These are phyloP conservation scores for Euclidia mi DNA, from an alignment of 2,888 invertebrate species.

Conservation along the genomic window DNA sequence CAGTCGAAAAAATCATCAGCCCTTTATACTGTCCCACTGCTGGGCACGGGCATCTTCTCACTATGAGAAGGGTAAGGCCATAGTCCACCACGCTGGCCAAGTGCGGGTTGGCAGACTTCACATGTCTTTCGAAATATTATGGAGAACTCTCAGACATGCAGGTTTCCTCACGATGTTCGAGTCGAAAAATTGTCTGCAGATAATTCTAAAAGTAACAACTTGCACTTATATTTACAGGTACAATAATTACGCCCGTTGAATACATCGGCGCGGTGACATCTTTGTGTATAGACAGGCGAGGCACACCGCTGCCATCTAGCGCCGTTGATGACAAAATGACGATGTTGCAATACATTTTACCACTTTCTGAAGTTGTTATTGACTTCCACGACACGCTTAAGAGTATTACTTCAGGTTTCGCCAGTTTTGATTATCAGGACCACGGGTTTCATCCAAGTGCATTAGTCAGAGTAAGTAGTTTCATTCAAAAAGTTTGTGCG, in stretches of 20 bases:
- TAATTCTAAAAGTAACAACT: too few species aligned
- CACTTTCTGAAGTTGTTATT: slow-evolving; percentile 97
- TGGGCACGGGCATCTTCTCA: too few species aligned
- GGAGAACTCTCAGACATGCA: too few species aligned
- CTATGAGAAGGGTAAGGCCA: too few species aligned
- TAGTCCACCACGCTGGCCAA: too few species aligned
- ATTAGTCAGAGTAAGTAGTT: slow-evolving; percentile 92
- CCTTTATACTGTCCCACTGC: too few species aligned
- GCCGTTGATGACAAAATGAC: slow-evolving; percentile 96
- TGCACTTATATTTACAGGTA: slow-evolving; percentile 91
- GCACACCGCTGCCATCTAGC: slow-evolving; percentile 91
- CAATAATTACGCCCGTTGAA: slow-evolving; percentile 96
- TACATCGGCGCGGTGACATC: slow-evolving; percentile 93
- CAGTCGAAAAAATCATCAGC: too few species aligned
- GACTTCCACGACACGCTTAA: slow-evolving; percentile 98
- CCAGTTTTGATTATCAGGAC: slow-evolving; percentile 98
- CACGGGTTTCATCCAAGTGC: slow-evolving; percentile 94
- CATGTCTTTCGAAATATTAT: too few species aligned
- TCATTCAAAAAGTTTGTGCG: too few species aligned
- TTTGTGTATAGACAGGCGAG: slow-evolving; percentile 93
- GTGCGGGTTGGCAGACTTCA: too few species aligned
- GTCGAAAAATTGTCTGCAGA: too few species aligned
- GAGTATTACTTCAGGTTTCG: slow-evolving; percentile 97
- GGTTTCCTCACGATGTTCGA: too few species aligned
- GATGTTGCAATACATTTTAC: slow-evolving; percentile 95